These are phyloP conservation scores for Mimachlamys varia DNA, from an alignment of 2,888 invertebrate genomes.

Conservation along the genomic window DNA sequence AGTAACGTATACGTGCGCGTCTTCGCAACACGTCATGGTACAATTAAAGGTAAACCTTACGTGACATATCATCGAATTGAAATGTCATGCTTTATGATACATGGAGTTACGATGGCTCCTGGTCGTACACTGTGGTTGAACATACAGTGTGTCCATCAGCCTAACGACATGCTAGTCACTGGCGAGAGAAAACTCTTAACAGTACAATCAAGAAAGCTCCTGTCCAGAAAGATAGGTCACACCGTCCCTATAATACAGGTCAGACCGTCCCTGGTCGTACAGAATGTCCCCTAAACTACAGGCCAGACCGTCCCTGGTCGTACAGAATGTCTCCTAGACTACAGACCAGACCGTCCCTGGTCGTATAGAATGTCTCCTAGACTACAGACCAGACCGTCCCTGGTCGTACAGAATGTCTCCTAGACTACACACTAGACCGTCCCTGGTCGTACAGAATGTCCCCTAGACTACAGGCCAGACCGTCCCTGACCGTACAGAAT, in stretches of 20 bases:
- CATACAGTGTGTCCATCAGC: too few relatives aligned
- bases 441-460: not conserved
- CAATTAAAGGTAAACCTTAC: too few relatives aligned
- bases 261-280: not conserved
- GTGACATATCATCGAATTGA: too few relatives aligned
- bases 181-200: too few relatives aligned
- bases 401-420: not conserved
- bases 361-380: not conserved
- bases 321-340: not conserved
- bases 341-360: not conserved
- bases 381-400: not conserved
- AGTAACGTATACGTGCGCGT: too few relatives aligned
- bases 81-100: too few relatives aligned
- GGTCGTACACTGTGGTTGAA: too few relatives aligned
- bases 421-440: not conserved
- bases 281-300: not conserved
- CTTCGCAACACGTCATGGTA: too few relatives aligned
- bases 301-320: not conserved
- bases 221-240: too few relatives aligned
- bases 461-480: not conserved
- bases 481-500: not conserved
- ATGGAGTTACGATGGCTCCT: too few relatives aligned
- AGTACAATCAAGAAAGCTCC: too few relatives aligned
- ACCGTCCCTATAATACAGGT: not conserved
- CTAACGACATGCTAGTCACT: not conserved